Percentiles rank a stretch among this genome's conserved stretches.
Conservation (phyloP, 2,113 vertebrate genomes). For the Colinus virginianus region DNA sequence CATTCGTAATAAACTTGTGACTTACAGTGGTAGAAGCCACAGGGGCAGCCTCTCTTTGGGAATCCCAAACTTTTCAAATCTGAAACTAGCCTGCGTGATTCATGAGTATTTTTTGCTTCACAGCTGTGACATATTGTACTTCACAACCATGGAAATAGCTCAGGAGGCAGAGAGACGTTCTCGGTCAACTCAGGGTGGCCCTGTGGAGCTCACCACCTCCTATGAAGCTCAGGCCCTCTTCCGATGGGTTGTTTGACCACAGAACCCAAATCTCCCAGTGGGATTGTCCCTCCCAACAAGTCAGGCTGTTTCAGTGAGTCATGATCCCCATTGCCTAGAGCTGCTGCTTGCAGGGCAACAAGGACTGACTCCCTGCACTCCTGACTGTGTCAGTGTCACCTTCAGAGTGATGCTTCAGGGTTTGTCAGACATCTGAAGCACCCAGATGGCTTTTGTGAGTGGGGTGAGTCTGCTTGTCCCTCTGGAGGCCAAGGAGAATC, state of each 20-base stretch:
- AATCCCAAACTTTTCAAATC: not conserved
- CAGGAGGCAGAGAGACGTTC: not conserved
- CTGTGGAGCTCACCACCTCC: not conserved
- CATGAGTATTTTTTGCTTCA: not conserved
- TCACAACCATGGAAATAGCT: not conserved
- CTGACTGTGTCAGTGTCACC: rapidly evolving
- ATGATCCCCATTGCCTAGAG: not conserved
- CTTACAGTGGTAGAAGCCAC: not conserved
- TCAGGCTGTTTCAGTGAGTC: not conserved
- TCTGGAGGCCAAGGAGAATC: not conserved
- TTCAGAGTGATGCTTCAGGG: not conserved
- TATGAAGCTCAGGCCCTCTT: not conserved
- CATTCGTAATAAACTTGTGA: not conserved
- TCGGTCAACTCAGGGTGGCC: not conserved
- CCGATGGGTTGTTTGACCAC: not conserved
- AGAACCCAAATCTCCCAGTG: not conserved
- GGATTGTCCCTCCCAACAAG: not conserved
- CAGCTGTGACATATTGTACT: not conserved
- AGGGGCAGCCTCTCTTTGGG: not conserved
- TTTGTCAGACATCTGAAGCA: not conserved
- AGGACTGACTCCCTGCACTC: not conserved
- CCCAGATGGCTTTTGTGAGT: not conserved
- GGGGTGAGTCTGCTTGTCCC: not conserved
- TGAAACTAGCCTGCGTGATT: not conserved
- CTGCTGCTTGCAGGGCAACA: not conserved